phyloP scores from a whole-genome alignment of 2,888 invertebrate genomes.

The Nephrotoma appendiculata region DNA sequence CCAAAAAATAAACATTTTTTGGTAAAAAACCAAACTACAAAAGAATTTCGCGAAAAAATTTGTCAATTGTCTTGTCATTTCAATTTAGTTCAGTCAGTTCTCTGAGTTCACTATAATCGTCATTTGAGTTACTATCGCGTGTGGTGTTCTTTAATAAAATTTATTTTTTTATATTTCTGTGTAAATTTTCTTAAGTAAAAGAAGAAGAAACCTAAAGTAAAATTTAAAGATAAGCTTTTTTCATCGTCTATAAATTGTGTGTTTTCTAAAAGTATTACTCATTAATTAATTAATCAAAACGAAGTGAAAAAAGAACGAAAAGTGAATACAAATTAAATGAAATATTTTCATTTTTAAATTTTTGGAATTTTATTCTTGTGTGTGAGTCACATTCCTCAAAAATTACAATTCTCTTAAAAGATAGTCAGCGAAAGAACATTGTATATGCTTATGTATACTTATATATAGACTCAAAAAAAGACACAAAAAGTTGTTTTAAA shows the following conservation, averaged over 20 bases:
- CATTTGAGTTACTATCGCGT: not conserved
- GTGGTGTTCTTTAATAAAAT: not conserved
- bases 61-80: not conserved
- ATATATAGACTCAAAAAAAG: not conserved
- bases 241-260: not conserved
- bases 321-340: not conserved
- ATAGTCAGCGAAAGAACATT: not conserved
- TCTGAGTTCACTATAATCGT: not conserved
- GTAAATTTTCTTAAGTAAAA: not conserved
- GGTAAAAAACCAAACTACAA: not conserved
- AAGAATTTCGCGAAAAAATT: not conserved
- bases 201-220: not conserved
- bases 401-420: not conserved
- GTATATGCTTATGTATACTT: not conserved
- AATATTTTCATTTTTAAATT: not conserved
- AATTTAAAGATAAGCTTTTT: not conserved
- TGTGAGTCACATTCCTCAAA: constrained; percentile 1
- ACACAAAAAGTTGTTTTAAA: not conserved
- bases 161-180: not conserved
- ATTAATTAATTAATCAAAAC: not conserved
- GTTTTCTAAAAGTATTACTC: not conserved
- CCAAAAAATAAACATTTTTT: not conserved
- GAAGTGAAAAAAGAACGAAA: not conserved
- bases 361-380: constrained; percentile 1
- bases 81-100: not conserved